Evolutionary conservation across 2,888 invertebrate genomes (phyloP), one percentile per base, ranked within the genome.

Genomic region (Temnothorax rugatulus): DNA sequence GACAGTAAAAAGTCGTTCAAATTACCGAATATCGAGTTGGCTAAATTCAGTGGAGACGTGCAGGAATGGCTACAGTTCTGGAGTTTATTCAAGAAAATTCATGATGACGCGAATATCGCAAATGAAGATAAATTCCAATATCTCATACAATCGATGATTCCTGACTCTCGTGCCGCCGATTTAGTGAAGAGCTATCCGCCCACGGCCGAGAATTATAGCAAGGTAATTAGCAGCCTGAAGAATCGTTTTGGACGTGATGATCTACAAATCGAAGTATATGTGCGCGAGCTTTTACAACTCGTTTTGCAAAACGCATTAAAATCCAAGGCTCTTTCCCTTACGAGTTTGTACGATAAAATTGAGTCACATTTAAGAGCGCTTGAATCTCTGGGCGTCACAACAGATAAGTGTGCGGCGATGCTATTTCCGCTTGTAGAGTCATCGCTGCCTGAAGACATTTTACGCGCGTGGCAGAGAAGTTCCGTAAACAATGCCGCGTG

Each of bases 391-490:
- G 57, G 57, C 13, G 25, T 57, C 0, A 57, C 25, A 0, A 25
- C 57, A 1, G 25, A 57, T 4, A 21, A 25, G 3, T 57, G 57
- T 18, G 57, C 13, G 1, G 57, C 57, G 5, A 57, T 57, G 57
- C 15, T 57, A 11, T 57, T 25, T 5, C 57, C 57, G 11, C 57
- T 57, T 0, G 57, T 57, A 1, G 57, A 57, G 1, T 57, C 57
- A 25, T 21, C 25, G 5, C 25, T 57, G 13, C 25, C 57, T 0
- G 57, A 57, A 25, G 57, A 57, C 4, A 4, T 57, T 5, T 57
- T 57, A 25, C 57, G 57, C 4, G 57, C 57, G 15, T 57, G 57
- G 57, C 57, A 52, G n/a, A 52, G 52, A n/a, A 52, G n/a, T 52
- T n/a, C 52, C 2, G n/a, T n/a, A 2, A 1, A n/a, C 3, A 52